Percentiles rank a stretch among this genome's conserved stretches.
Evolutionary conservation across 2,113 vertebrate genomes (phyloP).

Genomic region (Apeltes quadracus): DNA sequence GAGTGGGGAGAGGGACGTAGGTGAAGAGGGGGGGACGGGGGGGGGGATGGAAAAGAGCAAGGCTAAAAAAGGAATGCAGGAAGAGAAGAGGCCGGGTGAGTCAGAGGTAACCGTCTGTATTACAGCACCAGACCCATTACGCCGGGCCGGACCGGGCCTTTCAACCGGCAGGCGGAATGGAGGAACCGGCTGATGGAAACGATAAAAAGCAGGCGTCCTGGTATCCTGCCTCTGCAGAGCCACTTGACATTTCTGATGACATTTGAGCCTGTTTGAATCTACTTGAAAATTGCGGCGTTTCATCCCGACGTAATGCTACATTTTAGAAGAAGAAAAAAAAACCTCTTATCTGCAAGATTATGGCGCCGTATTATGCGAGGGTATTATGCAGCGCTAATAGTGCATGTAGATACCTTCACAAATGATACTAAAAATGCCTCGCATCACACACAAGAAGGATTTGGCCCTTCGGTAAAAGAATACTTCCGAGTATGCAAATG

Average conservation of each 20-base stretch:
- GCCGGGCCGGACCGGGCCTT: conserved; percentile 19
- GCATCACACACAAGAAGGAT: conserved; percentile 88
- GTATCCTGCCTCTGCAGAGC: conserved; percentile 69
- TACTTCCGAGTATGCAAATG: conserved; percentile 94
- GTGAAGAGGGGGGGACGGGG: not conserved
- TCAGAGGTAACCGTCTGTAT: conserved; percentile 37
- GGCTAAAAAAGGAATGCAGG: conserved; percentile 1
- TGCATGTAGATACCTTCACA: conserved; percentile 91
- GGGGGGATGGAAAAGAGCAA: not conserved
- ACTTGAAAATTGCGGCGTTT: conserved; percentile 82
- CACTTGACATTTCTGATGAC: conserved; percentile 84
- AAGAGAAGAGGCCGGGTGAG: conserved; percentile 23
- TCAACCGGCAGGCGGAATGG: conserved; percentile 20
- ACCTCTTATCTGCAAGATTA: conserved; percentile 88
- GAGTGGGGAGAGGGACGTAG: not conserved
- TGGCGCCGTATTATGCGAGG: conserved; percentile 83
- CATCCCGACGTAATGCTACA: conserved; percentile 83
- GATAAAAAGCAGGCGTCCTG: conserved; percentile 66
- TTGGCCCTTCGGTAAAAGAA: conserved; percentile 86
- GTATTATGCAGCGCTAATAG: conserved; percentile 84
- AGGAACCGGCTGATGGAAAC: conserved; percentile 47
- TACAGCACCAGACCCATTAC: conserved; percentile 40
- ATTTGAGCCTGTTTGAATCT: conserved; percentile 83
- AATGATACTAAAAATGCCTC: conserved; percentile 89
- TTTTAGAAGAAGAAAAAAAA: conserved; percentile 67